phyloP scores from a whole-genome alignment of 2,113 vertebrate species.

The Poeciliopsis retropinna region DNA sequence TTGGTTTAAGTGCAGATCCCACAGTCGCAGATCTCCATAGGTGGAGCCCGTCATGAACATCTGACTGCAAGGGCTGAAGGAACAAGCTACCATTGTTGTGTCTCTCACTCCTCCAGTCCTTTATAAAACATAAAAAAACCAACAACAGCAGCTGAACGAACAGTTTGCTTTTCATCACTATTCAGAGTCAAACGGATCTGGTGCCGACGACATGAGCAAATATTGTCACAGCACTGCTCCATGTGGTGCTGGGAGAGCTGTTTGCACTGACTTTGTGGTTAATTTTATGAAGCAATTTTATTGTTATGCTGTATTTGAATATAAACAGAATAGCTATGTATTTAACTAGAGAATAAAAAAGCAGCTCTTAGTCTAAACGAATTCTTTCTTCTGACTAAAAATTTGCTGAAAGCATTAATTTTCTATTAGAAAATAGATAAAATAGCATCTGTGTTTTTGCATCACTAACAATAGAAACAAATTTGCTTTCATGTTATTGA shows the following conservation, averaged over 20 bases:
- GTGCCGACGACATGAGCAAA: background rate
- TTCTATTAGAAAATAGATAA: background rate
- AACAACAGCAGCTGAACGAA: conserved; percentile 23
- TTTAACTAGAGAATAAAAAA: no score
- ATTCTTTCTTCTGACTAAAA: background rate
- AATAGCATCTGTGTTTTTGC: no score
- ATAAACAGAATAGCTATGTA: no score
- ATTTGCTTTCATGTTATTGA: background rate
- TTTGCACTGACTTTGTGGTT: background rate
- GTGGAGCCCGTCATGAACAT: conserved; percentile 92
- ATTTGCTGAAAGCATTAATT: background rate
- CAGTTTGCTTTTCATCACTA: no score
- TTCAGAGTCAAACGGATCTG: background rate
- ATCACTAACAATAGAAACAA: no score
- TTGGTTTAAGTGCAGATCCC: conserved; percentile 90
- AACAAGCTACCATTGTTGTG: conserved; percentile 90
- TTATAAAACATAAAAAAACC: conserved; percentile 64
- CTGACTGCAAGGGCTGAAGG: conserved; percentile 89
- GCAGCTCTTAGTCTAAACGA: background rate
- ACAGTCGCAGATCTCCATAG: conserved; percentile 91
- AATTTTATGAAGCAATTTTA: no score
- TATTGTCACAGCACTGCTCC: background rate
- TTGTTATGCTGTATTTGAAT: no score
- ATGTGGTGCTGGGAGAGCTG: background rate
- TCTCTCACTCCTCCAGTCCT: conserved; percentile 87